Percentiles rank a stretch among this genome's conserved stretches.
These are phyloP conservation scores for Cheilosia impressa DNA, from an alignment of 2,888 invertebrate species.

Conservation along the genomic window DNA sequence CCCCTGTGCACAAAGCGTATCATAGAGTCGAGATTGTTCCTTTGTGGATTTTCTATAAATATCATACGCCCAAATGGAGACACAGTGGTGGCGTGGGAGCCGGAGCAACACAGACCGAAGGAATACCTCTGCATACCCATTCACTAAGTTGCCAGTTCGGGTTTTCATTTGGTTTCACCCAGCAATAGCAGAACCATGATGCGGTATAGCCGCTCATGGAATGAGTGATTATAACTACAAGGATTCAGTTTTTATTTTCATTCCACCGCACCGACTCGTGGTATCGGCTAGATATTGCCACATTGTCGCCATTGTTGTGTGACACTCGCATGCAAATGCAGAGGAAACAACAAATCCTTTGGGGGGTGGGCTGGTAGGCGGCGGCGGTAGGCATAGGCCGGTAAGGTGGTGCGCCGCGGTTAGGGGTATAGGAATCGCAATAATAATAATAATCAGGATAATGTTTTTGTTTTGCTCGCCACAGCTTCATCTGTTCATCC, in stretches of 20 bases:
- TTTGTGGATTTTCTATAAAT: constrained; percentile 75
- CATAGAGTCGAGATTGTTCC: constrained; percentile 72
- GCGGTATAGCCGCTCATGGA: constrained; percentile 9
- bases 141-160: constrained; percentile 74
- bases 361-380: constrained; percentile 12
- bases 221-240: constrained; percentile 53
- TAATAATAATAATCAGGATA: constrained; percentile 75
- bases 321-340: constrained; percentile 75
- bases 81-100: constrained; percentile 8
- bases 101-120: background rate
- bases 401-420: constrained; percentile 13
- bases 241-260: constrained; percentile 56
- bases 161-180: constrained; percentile 71
- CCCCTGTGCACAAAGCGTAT: constrained; percentile 61
- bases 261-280: constrained; percentile 25
- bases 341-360: constrained; percentile 70
- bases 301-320: constrained; percentile 74
- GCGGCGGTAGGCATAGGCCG: constrained; percentile 19
- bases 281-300: constrained; percentile 73
- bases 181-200: constrained; percentile 10
- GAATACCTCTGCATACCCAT: constrained; percentile 68
- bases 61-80: constrained; percentile 75
- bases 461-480: constrained; percentile 75
- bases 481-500: constrained; percentile 41
- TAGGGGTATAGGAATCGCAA: constrained; percentile 54